Evolutionary conservation across 2,888 invertebrate species (phyloP).

Genomic region (Sisyra terminalis): DNA sequence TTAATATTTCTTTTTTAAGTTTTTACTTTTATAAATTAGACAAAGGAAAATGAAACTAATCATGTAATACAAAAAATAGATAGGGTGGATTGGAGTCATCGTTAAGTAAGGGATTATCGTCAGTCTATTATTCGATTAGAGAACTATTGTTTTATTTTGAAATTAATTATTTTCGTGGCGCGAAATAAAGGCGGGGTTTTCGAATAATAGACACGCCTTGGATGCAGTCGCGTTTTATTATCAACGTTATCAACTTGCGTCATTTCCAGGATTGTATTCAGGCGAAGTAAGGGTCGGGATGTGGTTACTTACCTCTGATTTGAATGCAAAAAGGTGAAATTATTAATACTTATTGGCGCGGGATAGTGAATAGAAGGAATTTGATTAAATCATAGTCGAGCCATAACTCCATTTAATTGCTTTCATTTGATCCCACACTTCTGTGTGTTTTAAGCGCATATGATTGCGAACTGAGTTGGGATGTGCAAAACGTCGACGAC

Average conservation of each 20-base stretch:
- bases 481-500: constrained; percentile 61
- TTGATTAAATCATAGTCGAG: constrained; percentile 1
- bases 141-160: background rate
- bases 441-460: constrained; percentile 68
- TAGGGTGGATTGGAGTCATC: background rate
- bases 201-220: background rate
- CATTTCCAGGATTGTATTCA: too few species aligned
- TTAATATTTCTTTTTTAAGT: background rate
- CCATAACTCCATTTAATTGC: constrained; percentile 48
- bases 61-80: background rate
- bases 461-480: constrained; percentile 78
- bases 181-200: constrained; percentile 2
- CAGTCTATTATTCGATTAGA: too few species aligned
- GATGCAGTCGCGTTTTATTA: too few species aligned
- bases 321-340: too few species aligned
- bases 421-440: constrained; percentile 73
- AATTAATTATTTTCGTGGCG: constrained; percentile 3
- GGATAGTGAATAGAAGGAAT: background rate
- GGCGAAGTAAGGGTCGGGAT: too few species aligned
- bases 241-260: too few species aligned
- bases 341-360: too few species aligned
- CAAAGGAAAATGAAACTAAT: background rate
- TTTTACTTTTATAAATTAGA: background rate
- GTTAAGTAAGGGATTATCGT: too few species aligned
- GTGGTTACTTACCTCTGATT: too few species aligned